Evolutionary conservation across 2,888 invertebrate species (phyloP), one percentile per base, ranked within the genome.

Genomic region (Lepidocyrtinus sp.): DNA sequence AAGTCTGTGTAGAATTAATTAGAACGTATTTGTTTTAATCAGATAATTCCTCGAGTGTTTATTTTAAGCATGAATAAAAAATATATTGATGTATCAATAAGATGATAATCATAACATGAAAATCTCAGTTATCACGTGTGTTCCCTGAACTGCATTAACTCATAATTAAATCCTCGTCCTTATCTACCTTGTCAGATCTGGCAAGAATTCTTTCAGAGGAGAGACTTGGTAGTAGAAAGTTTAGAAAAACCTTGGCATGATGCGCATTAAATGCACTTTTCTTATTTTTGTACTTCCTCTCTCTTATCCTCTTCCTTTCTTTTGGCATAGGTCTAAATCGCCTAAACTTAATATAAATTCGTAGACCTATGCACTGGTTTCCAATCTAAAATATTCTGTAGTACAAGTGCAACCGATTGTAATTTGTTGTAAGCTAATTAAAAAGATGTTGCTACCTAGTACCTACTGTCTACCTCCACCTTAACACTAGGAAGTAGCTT

Each of bases 281-380:
- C 50, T 50, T 17, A 36, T 36, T 36, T 12, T 36, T 36, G 36
- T 36, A 36, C 36, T 36, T 36, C 50, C 50, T 50, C 15, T 50
- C 50, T 50, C 15, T 50, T n/a, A 50, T 50, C 50, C 50, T 50
- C 50, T 50, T 50, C 50, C 50, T 50, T 50, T 50, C 50, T 50
- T 50, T 50, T 50, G 50, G 50, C 50, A 50, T n/a, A n/a, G n/a
- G n/a, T n/a, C n/a, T n/a, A n/a, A n/a, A n/a, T n/a, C n/a, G n/a
- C n/a, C n/a, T n/a, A n/a, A n/a, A n/a, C n/a, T n/a, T n/a, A n/a
- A n/a, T n/a, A n/a, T n/a, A n/a, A n/a, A n/a, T n/a, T n/a, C n/a
- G n/a, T n/a, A n/a, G n/a, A n/a, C n/a, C n/a, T n/a, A n/a, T n/a
- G n/a, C n/a, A n/a, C n/a, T n/a, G n/a, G n/a, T n/a, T n/a, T n/a